phyloP scores from a whole-genome alignment of 2,113 vertebrate genomes.

The Arvicanthis niloticus region DNA sequence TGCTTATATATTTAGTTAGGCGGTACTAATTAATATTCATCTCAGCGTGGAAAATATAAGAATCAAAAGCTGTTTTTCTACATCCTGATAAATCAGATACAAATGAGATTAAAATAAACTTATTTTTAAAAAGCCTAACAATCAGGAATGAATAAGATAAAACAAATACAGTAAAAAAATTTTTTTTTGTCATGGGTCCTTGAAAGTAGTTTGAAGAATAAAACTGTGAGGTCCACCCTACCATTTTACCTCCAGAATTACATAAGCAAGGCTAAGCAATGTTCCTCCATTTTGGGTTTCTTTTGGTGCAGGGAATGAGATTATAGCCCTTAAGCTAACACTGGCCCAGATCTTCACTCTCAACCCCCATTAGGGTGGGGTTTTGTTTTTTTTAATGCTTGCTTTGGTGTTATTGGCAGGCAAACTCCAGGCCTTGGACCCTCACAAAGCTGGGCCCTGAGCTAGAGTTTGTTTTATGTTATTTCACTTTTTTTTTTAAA shows the following conservation, averaged over 20 bases:
- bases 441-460: background rate
- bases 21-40: conserved; percentile 18
- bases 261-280: background rate
- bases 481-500: background rate
- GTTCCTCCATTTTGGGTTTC: background rate
- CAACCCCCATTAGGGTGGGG: too few species aligned
- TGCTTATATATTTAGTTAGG: background rate
- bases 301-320: background rate
- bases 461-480: background rate
- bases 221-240: background rate
- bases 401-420: background rate
- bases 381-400: background rate
- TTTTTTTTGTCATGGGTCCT: too few species aligned
- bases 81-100: background rate
- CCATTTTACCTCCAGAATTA: background rate
- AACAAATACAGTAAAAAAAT: conserved; percentile 6
- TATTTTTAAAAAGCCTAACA: conserved; percentile 12
- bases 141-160: conserved; percentile 4
- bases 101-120: background rate
- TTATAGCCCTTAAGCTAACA: background rate
- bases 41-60: background rate
- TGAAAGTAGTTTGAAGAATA: conserved; percentile 32
- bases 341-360: background rate
- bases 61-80: conserved; percentile 28
- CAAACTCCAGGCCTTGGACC: background rate